A percentile compares a stretch with the other conserved stretches of the same genome.
These are phyloP conservation scores for Syngnathus acus DNA, from an alignment of 2,797 vertebrate species.

Conservation along the genomic window DNA sequence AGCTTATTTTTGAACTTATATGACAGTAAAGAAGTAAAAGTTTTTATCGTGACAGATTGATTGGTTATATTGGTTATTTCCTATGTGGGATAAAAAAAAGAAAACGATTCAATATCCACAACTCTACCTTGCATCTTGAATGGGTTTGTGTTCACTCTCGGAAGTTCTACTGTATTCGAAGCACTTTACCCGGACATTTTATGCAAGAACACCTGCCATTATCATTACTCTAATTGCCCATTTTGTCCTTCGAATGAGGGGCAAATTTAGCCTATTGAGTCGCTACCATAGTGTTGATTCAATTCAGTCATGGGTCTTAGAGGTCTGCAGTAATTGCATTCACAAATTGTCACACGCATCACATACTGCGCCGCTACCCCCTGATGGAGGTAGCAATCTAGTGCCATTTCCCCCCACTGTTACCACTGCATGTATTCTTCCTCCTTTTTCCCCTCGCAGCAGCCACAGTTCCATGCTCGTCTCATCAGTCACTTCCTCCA, in stretches of 20 bases:
- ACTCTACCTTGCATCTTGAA: background rate
- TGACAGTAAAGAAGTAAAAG: too few relatives aligned
- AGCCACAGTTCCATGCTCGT: conserved; percentile 41
- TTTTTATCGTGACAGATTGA: too few relatives aligned
- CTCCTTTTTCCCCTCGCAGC: conserved; percentile 15
- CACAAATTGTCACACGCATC: conserved; percentile 32
- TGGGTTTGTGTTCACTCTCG: background rate
- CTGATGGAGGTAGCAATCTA: conserved; percentile 38
- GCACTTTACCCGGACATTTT: conserved; percentile 16
- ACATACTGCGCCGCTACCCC: conserved; percentile 8
- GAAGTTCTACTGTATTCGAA: background rate
- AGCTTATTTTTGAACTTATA: too few relatives aligned
- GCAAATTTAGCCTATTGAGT: conserved; percentile 48
- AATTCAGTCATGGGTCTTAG: conserved; percentile 47
- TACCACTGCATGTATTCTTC: conserved; percentile 37
- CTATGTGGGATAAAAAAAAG: too few relatives aligned
- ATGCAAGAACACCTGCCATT: conserved; percentile 43
- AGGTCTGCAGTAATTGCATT: conserved; percentile 58
- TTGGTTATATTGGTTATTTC: too few relatives aligned
- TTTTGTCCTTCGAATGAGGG: conserved; percentile 44
- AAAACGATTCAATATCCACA: background rate
- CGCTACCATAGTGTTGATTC: conserved; percentile 48
- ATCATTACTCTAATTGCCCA: conserved; percentile 42
- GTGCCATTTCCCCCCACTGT: conserved; percentile 18
- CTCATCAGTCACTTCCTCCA: conserved; percentile 52